A percentile compares a stretch with the other conserved stretches of the same genome.
Evolutionary conservation across 2,888 invertebrate species (phyloP).

Genomic region (Gastracanthus pulcherrimus): DNA sequence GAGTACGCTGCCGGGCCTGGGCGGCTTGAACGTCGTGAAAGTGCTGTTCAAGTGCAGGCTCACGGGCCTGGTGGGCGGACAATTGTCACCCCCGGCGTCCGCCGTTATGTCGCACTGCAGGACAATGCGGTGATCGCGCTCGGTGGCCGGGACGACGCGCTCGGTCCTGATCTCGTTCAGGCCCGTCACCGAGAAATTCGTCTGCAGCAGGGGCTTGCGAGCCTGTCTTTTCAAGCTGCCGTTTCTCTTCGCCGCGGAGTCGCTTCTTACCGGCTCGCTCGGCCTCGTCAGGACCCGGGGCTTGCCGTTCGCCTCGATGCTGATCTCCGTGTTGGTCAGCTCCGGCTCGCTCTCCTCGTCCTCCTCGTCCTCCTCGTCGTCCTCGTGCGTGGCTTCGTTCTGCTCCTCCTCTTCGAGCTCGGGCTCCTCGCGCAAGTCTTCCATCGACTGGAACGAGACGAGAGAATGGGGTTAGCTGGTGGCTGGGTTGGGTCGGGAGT

Average conservation of each 20-base stretch:
- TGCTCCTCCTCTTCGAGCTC: conserved; percentile 76
- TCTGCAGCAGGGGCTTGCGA: conserved; percentile 64
- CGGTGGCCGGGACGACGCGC: conserved; percentile 54
- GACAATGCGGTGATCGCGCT: conserved; percentile 8
- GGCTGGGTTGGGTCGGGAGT: not conserved
- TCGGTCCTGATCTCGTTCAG: conserved; percentile 71
- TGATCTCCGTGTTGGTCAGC: conserved; percentile 43
- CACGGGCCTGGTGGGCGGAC: conserved; percentile 62
- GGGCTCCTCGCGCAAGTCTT: conserved; percentile 75
- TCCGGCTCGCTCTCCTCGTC: conserved; percentile 67
- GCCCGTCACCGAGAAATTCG: conserved; percentile 72
- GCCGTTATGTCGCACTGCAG: conserved; percentile 25
- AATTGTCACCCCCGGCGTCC: not conserved
- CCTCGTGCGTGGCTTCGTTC: conserved; percentile 71
- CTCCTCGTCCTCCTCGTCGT: conserved; percentile 68
- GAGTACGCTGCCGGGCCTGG: conserved; percentile 64
- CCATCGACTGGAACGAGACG: conserved; percentile 71
- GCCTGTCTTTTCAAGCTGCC: not conserved
- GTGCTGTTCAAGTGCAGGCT: conserved; percentile 68
- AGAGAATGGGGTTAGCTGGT: not conserved
- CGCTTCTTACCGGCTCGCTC: conserved; percentile 67
- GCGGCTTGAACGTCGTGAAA: conserved; percentile 62
- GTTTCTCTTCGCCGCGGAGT: not conserved
- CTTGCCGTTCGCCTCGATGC: conserved; percentile 53
- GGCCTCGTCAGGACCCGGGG: conserved; percentile 64